Evolutionary conservation across 2,113 vertebrate species (phyloP).

Genomic region (Platysteira castanea): DNA sequence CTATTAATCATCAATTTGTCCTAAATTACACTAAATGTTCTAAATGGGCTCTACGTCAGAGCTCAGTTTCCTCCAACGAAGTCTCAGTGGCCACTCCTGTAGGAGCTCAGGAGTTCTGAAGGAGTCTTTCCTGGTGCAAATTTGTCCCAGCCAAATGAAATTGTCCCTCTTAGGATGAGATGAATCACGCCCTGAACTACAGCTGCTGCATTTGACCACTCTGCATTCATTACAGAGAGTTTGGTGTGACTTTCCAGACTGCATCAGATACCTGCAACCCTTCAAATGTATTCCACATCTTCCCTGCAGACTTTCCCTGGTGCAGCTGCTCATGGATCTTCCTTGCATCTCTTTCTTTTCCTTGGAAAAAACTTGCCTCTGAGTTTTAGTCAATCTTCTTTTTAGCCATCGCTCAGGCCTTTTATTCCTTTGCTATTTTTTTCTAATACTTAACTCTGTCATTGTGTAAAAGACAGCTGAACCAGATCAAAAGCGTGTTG

Average conservation of each 20-base stretch:
- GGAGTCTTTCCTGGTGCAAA: background rate
- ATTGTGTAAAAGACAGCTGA: background rate
- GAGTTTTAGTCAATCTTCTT: background rate
- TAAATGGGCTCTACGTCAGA: background rate
- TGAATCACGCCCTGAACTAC: background rate
- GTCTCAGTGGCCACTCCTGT: background rate
- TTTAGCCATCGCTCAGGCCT: background rate
- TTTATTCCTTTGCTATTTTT: background rate
- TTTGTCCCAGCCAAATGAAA: background rate
- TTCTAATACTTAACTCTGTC: background rate
- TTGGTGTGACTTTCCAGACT: background rate
- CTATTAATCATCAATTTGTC: background rate
- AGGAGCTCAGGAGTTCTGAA: background rate
- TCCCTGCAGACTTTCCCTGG: background rate
- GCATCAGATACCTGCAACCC: background rate
- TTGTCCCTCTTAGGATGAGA: background rate
- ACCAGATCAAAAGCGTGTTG: background rate
- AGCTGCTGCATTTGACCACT: background rate
- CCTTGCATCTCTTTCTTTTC: background rate
- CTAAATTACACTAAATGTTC: background rate
- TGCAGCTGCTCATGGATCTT: fast-evolving
- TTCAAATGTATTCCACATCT: background rate
- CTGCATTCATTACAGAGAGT: background rate
- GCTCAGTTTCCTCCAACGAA: background rate
- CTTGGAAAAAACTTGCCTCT: background rate